Evolutionary conservation across 2,113 vertebrate species (phyloP).

Genomic region (Sorex araneus): DNA sequence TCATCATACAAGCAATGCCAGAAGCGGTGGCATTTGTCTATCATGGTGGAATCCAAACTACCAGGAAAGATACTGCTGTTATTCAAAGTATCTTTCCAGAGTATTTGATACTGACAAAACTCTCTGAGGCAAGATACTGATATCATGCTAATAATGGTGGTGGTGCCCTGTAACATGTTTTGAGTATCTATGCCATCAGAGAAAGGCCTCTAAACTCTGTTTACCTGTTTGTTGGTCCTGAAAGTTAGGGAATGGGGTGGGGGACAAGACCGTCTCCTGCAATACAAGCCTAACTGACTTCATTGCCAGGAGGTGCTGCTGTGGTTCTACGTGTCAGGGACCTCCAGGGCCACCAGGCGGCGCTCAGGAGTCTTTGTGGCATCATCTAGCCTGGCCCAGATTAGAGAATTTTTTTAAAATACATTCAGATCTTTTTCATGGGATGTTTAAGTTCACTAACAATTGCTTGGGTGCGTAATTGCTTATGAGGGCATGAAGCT

Average conservation of each 20-base stretch:
- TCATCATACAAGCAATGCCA: not conserved
- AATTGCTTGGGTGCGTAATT: slow-evolving; percentile 18
- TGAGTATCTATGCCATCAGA: not conserved
- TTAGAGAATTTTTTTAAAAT: slow-evolving; percentile 38
- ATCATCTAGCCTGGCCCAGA: too few species aligned
- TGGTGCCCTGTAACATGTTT: not conserved
- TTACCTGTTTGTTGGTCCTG: too few species aligned
- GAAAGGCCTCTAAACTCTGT: too few species aligned
- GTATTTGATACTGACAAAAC: not conserved
- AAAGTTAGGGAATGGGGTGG: too few species aligned
- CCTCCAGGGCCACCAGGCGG: too few species aligned
- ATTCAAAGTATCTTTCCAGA: not conserved
- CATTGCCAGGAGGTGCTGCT: too few species aligned
- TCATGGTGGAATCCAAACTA: not conserved
- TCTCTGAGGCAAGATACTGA: not conserved
- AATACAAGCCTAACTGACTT: too few species aligned
- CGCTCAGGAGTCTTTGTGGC: too few species aligned
- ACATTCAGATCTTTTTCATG: not conserved
- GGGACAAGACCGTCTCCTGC: too few species aligned
- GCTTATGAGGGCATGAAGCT: slow-evolving; percentile 21
- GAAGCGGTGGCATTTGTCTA: not conserved
- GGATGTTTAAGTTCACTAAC: not conserved
- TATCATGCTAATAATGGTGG: not conserved
- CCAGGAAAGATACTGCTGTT: slow-evolving; percentile 30
- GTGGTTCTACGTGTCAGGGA: too few species aligned